Evolutionary conservation across 2,888 invertebrate species (phyloP).

Genomic region (Hypomecis atomaria): DNA sequence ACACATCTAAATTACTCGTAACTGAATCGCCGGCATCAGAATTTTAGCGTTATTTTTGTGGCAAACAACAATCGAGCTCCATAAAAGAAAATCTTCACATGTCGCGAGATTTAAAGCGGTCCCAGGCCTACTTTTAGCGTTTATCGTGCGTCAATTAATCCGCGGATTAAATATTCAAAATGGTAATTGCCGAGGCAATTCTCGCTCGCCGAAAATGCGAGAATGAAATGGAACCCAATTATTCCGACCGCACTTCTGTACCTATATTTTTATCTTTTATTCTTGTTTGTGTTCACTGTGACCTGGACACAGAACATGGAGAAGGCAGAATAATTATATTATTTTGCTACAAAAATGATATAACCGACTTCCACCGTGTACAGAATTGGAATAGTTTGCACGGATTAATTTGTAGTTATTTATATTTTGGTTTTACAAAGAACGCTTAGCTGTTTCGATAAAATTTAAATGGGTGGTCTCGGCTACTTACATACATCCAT

Average conservation of each 20-base stretch:
- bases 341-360: too few species aligned
- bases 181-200: conserved; percentile 22
- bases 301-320: not conserved
- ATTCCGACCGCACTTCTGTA: conserved; percentile 26
- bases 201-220: conserved; percentile 29
- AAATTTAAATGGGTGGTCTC: too few species aligned
- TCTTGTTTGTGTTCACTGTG: conserved; percentile 23
- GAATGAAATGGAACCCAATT: conserved; percentile 40
- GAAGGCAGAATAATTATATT: too few species aligned
- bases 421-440: too few species aligned
- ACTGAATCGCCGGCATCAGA: too few species aligned
- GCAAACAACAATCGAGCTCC: not conserved
- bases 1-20: too few species aligned
- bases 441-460: too few species aligned
- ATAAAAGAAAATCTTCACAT: conserved; percentile 26
- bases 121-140: conserved; percentile 27
- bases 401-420: too few species aligned
- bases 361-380: too few species aligned
- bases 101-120: conserved; percentile 21
- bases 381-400: too few species aligned
- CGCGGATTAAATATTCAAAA: conserved; percentile 34
- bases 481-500: too few species aligned
- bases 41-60: not conserved
- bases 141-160: conserved; percentile 30
- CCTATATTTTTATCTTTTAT: conserved; percentile 31